Base-by-base conservation (phyloP, 2,797 vertebrate species). In the Tokudaia muenninki region DNA sequence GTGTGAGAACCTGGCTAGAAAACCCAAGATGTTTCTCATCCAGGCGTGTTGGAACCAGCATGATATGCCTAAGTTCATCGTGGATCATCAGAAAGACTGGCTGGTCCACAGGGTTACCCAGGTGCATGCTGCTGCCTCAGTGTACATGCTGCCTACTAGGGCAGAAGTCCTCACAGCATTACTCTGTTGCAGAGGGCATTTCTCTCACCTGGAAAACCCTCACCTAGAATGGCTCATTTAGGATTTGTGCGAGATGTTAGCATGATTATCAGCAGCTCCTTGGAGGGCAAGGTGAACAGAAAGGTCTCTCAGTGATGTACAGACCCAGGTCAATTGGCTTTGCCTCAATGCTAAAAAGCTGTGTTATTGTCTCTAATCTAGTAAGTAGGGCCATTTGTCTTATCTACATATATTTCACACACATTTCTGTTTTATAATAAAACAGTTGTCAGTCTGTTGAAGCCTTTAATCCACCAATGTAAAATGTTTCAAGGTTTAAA, bases 271-370 rank as follows among this genome's bases (percentile, higher is more conserved):
- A 99, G 99, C 1, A 95, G 98, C 24, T 98, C 98, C 31, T 97
- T 99, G 41, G 99, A 99, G 95, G 99, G 99, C 98, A 99, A 99
- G 0, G 99, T 99, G 92, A 99, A 99, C 98, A 99, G 99, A 97
- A 99, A 99, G 88, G 99, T 99, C 74, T 99, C 99, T 0, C 97
- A 98, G 94, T 99, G 99, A 95, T 98, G 83, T 1, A 99, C 99
- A 4, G 98, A 99, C 78, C 92, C 0, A 0, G 98, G 9, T 0
- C 99, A 24, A 98, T 99, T 11, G 99, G 99, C 97, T 99, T 99
- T 97, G 99, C 99, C 19, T 99, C 99, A 0, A 99, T 99, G 99
- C 98, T 99, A 99, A 99, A 98, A 99, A 99, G 97, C 97, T 99
- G 14, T 99, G 99, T 98, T 99, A 99, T 96, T 97, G 97, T 90